Conservation (phyloP, 2,113 vertebrate genomes). For the Heliornis fulica region DNA sequence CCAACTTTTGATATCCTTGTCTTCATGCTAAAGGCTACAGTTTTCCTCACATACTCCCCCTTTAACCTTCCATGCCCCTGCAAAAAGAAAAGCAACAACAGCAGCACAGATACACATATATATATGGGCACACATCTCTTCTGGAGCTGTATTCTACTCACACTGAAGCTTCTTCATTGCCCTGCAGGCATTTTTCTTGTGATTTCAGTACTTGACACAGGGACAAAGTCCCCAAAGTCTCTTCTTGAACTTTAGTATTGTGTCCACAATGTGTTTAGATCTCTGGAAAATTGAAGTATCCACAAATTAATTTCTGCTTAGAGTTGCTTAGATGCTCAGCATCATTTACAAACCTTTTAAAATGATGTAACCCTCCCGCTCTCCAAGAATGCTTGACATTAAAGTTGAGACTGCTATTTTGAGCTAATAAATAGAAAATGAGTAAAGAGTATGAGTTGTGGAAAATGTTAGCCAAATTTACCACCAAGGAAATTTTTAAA, state of each 20-base stretch:
- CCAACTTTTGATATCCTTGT: neutral
- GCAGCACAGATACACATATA: neutral
- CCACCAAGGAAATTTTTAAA: neutral
- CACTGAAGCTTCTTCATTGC: neutral
- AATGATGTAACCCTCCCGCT: neutral
- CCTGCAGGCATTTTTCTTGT: neutral
- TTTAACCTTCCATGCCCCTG: accelerated
- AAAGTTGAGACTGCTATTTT: neutral
- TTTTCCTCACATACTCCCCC: neutral
- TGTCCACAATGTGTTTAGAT: neutral
- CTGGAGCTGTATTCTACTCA: neutral
- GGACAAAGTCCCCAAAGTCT: neutral
- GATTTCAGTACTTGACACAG: neutral
- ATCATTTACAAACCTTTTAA: neutral
- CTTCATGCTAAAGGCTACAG: neutral
- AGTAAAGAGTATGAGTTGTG: neutral
- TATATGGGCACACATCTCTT: neutral
- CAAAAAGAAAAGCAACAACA: neutral
- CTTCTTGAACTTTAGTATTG: neutral
- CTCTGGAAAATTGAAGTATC: neutral
- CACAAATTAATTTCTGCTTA: neutral
- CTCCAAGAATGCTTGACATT: neutral
- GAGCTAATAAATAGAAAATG: neutral
- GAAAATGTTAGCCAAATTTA: neutral
- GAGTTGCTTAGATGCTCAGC: neutral